Percentiles rank a stretch among this genome's conserved stretches.
phyloP scores from a whole-genome alignment of 2,888 invertebrate genomes.

The Eristalis pertinax region DNA sequence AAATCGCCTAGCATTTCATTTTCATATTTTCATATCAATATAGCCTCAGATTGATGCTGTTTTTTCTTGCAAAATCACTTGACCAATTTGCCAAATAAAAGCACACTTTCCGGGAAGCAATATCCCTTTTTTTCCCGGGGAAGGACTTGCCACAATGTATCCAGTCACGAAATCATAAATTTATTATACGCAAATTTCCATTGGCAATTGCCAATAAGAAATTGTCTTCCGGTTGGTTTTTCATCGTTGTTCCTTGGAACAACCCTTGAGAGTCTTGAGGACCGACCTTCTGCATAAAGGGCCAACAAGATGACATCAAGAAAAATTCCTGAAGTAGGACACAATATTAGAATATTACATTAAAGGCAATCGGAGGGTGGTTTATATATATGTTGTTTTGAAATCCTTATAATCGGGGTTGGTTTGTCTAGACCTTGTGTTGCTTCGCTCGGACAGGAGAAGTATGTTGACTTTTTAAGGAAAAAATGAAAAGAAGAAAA shows the following conservation, averaged over 20 bases:
- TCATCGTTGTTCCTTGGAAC: constrained; percentile 12
- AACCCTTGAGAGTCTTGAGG: constrained; percentile 60
- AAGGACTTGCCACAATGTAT: constrained; percentile 61
- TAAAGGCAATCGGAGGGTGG: constrained; percentile 44
- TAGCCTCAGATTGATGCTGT: constrained; percentile 31
- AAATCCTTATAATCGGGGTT: constrained; percentile 41
- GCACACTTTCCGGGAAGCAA: constrained; percentile 54
- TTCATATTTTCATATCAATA: constrained; percentile 60
- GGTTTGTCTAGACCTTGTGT: constrained; percentile 65
- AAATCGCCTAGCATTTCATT: constrained; percentile 58
- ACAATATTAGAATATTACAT: constrained; percentile 67
- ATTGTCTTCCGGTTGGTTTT: constrained; percentile 57
- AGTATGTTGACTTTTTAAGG: constrained; percentile 22
- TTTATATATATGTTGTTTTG: not conserved
- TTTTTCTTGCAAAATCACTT: constrained; percentile 79
- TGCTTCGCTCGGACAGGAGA: constrained; percentile 33
- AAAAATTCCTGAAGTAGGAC: constrained; percentile 56
- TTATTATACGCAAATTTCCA: constrained; percentile 72
- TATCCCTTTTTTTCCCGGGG: constrained; percentile 22
- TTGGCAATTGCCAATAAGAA: constrained; percentile 70
- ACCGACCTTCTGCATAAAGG: constrained; percentile 51
- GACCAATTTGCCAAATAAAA: constrained; percentile 80
- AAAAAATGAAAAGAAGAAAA: constrained; percentile 11
- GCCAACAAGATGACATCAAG: constrained; percentile 61
- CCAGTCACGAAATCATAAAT: constrained; percentile 66